Conservation (phyloP, 2,113 vertebrate species). For the Canis aureus region DNA sequence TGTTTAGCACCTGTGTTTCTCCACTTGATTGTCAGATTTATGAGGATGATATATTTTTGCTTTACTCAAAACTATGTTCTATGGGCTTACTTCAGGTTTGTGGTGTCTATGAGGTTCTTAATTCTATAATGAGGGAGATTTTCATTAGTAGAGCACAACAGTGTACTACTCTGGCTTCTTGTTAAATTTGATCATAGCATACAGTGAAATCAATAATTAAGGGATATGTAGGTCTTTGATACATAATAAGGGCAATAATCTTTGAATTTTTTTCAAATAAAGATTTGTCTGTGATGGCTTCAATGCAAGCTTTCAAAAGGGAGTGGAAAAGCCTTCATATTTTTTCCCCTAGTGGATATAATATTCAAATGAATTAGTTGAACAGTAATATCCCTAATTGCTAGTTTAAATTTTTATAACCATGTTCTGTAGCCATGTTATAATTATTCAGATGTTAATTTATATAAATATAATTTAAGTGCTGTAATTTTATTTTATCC, state of each 20-base stretch:
- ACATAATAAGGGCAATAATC: neutral
- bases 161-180: neutral
- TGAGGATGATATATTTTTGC: neutral
- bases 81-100: neutral
- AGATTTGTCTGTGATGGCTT: neutral
- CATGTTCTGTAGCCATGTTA: neutral
- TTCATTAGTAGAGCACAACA: neutral
- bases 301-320: neutral
- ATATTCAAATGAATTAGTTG: neutral
- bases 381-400: neutral
- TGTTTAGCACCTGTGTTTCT: neutral
- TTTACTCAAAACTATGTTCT: neutral
- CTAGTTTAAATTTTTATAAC: neutral
- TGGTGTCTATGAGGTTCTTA: neutral
- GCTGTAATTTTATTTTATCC: neutral
- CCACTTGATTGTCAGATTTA: neutral
- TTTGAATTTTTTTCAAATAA: neutral
- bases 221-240: neutral
- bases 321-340: neutral
- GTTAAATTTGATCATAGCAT: neutral
- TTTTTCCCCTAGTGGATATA: neutral
- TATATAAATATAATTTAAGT: neutral
- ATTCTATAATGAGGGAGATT: neutral
- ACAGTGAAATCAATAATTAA: neutral
- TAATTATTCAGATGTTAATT: neutral